Evolutionary conservation across 1,140 invertebrate species (phyloP).

Genomic region (Drosophila azteca): DNA sequence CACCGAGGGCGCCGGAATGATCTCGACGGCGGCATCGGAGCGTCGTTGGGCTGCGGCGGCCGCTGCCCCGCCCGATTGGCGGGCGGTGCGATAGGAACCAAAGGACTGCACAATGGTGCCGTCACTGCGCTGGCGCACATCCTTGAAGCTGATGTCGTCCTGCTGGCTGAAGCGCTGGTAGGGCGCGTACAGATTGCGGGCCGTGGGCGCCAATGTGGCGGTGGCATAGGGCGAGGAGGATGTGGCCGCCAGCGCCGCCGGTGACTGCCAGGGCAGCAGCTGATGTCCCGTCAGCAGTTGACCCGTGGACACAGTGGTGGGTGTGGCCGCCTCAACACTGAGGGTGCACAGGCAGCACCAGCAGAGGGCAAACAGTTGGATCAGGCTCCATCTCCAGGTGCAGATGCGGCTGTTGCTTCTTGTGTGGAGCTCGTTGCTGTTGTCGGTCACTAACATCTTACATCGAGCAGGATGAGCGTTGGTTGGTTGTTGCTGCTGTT

Average conservation of each 20-base stretch:
- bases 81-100: constrained; percentile 73
- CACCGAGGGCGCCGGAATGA: constrained; percentile 67
- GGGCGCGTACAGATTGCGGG: constrained; percentile 79
- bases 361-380: constrained; percentile 56
- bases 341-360: constrained; percentile 21
- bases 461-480: constrained; percentile 74
- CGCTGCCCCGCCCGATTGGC: constrained; percentile 18
- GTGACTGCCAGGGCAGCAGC: constrained; percentile 55
- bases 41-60: constrained; percentile 55
- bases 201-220: constrained; percentile 45
- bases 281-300: constrained; percentile 64
- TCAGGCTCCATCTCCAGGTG: constrained; percentile 64
- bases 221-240: constrained; percentile 19
- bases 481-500: constrained; percentile 19
- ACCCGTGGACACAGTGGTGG: constrained; percentile 46
- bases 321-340: constrained; percentile 25
- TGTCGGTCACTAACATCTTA: constrained; percentile 82
- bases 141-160: constrained; percentile 72
- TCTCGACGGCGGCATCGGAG: constrained; percentile 63
- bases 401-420: constrained; percentile 16
- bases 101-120: constrained; percentile 73
- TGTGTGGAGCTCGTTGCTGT: constrained; percentile 7
- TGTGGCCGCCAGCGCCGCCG: constrained; percentile 28
- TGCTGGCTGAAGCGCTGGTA: constrained; percentile 74
- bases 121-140: constrained; percentile 64